Base-by-base conservation (phyloP, 1,140 invertebrate species). In the Chironomus striatipennis region DNA sequence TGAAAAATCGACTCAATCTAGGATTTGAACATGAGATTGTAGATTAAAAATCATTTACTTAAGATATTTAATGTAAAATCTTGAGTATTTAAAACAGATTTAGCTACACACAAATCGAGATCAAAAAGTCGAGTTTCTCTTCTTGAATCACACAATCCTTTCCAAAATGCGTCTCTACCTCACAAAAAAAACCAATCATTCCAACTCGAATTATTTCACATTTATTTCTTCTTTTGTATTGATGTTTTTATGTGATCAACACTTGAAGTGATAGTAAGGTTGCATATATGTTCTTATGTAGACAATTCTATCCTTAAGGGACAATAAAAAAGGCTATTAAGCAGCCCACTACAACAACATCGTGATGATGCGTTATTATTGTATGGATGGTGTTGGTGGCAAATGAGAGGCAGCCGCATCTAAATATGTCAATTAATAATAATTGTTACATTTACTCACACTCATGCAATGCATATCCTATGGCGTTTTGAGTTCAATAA, bases 391-490 rank as follows among this genome's bases (percentile, higher is more conserved):
- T n/a, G 47, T 12, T n/a, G 47, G n/a, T 12, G 47, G 65, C 20
- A 18, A 70, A 17, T 70, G n/a, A 70, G 12, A n/a, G 20, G 9
- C 65, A 10, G 65, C 9, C 65, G 65, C 20, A 70, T 70, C 65
- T 17, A 70, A 70, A 70, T 70, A 70, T 70, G 20, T 21, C 65
- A 70, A 70, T 70, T 70, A 70, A 70, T 70, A 70, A 70, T 70
- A 70, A 70, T 70, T 70, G 65, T 70, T 70, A 18, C 65, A 70
- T 17, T 20, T n/a, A 67, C 17, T 18, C 64, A 18, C 17, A 18
- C 65, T 57, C n/a, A 10, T 7, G 18, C 20, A 18, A n/a, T 10
- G 17, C 65, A 70, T 70, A 7, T 70, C 20, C 20, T 70, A 18
- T 18, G 18, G 47, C 47, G 17, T 18, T 34, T 34, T 34, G n/a